A percentile compares a stretch with the other conserved stretches of the same genome.
Conservation (phyloP, 2,797 vertebrate genomes). For the Eupleurogrammus muticus region DNA sequence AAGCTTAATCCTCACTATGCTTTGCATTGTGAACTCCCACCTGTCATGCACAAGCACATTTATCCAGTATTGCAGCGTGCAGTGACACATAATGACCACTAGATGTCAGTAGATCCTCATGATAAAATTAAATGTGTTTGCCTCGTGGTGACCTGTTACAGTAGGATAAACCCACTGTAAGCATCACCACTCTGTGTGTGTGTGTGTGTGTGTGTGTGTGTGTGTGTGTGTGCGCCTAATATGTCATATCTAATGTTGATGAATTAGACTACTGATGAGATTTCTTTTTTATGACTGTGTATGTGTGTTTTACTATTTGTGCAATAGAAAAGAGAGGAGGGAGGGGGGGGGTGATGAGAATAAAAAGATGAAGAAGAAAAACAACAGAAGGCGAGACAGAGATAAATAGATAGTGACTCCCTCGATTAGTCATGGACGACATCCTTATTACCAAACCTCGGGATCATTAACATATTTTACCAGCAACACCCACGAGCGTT, state of each 20-base stretch:
- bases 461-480: conserved; percentile 62
- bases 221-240: conserved; percentile 11
- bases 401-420: conserved; percentile 50
- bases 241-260: conserved; percentile 41
- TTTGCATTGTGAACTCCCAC: not conserved
- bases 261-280: conserved; percentile 18
- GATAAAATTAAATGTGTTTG: conserved; percentile 17
- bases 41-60: not conserved
- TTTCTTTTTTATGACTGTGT: conserved; percentile 14
- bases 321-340: conserved; percentile 24
- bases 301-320: conserved; percentile 1
- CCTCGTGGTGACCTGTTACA: not conserved
- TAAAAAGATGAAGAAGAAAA: not conserved
- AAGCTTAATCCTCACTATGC: not conserved
- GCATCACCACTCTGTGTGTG: not conserved
- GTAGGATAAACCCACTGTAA: not conserved
- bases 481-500: conserved; percentile 18
- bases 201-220: not conserved
- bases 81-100: conserved; percentile 51
- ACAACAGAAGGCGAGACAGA: conserved; percentile 29
- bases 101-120: conserved; percentile 71
- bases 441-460: conserved; percentile 51
- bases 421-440: conserved; percentile 63
- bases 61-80: not conserved
- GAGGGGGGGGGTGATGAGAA: too few relatives aligned